Percentiles rank a stretch among this genome's conserved stretches.
Evolutionary conservation across 2,797 vertebrate genomes (phyloP).

Genomic region (Acanthiza pusilla): DNA sequence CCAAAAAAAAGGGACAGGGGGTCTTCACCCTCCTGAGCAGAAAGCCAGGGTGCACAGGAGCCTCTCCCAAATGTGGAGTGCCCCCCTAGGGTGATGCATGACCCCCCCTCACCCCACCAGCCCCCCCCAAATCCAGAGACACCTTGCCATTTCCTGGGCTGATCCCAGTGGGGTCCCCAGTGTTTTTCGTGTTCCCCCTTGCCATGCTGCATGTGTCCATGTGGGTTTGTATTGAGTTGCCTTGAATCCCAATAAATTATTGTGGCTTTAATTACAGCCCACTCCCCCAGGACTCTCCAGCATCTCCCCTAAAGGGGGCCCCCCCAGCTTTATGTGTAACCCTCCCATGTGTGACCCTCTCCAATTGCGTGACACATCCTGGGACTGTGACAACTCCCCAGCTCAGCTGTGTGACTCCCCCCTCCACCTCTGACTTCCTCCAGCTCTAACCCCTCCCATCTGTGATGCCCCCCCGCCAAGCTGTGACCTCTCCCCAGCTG

Average conservation of each 20-base stretch:
- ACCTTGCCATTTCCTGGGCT: not conserved
- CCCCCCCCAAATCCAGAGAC: not conserved
- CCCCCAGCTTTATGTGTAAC: not conserved
- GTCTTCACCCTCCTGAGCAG: not conserved
- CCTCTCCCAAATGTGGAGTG: not conserved
- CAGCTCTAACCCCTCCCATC: too few species aligned
- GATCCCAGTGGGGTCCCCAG: not conserved
- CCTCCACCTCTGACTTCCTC: not conserved
- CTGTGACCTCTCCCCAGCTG: not conserved
- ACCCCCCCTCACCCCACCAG: not conserved
- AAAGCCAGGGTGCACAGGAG: rapidly evolving
- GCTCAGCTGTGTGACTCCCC: not conserved
- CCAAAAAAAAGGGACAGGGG: not conserved
- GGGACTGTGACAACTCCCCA: not conserved
- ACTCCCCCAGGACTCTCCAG: rapidly evolving
- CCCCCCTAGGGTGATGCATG: not conserved
- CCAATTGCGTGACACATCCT: not conserved
- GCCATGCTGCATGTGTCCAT: not conserved
- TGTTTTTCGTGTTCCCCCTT: not conserved
- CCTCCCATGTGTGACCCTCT: not conserved
- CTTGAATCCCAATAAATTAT: slow-evolving; percentile 69
- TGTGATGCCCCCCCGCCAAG: not conserved
- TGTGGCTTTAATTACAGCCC: slow-evolving; percentile 55
- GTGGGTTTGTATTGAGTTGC: slow-evolving; percentile 64
- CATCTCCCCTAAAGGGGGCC: not conserved